Percentiles rank a stretch among this genome's conserved stretches.
These are phyloP conservation scores for Trachops cirrhosus DNA, from an alignment of 2,797 vertebrate genomes.

Conservation along the genomic window DNA sequence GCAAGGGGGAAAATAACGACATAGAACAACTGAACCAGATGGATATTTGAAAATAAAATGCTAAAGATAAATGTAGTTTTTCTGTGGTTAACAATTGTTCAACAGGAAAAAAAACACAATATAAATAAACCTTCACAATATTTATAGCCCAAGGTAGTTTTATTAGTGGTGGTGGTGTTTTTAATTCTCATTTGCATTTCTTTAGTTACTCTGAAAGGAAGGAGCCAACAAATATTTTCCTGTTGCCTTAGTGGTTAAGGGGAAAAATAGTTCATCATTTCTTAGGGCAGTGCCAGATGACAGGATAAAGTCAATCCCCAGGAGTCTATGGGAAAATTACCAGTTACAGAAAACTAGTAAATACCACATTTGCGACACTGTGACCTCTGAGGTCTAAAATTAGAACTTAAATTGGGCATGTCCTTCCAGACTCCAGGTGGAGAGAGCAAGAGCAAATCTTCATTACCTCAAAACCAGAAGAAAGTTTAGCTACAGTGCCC, in stretches of 20 bases:
- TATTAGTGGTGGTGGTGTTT: conserved; percentile 18
- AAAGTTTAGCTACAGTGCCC: neutral
- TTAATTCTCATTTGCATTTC: conserved; percentile 64
- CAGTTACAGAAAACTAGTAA: conserved; percentile 61
- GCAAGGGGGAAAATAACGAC: neutral
- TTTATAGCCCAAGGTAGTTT: conserved; percentile 50
- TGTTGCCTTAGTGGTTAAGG: conserved; percentile 57
- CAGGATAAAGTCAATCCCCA: conserved; percentile 16
- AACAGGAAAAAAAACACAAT: neutral
- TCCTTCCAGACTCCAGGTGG: neutral
- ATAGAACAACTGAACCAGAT: conserved; percentile 57
- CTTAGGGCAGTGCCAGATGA: conserved; percentile 57
- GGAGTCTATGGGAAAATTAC: conserved; percentile 61
- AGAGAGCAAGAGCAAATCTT: neutral
- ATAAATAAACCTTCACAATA: conserved; percentile 33
- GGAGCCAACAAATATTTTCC: conserved; percentile 62
- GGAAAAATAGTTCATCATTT: conserved; percentile 65
- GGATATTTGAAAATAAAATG: conserved; percentile 68
- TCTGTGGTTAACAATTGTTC: conserved; percentile 58
- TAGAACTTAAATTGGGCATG: conserved; percentile 36
- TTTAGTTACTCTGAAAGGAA: conserved; percentile 64
- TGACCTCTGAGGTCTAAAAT: conserved; percentile 56
- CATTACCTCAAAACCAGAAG: neutral
- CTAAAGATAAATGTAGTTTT: conserved; percentile 50
- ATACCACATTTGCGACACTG: conserved; percentile 45